Base-by-base conservation (phyloP, 2,888 invertebrate species). In the Embidobia sp. region DNA sequence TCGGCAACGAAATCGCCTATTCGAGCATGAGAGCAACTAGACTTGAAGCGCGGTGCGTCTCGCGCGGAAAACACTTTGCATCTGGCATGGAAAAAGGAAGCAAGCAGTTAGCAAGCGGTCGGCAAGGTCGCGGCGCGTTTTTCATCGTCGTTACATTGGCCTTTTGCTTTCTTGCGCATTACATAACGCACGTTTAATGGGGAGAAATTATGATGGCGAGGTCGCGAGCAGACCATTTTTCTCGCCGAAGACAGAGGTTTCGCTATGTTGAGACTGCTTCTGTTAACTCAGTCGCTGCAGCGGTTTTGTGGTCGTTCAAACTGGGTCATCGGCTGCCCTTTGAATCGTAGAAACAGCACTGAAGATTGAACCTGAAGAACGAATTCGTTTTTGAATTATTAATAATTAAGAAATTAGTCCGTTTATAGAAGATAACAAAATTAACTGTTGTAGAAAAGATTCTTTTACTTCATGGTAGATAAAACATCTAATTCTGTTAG, bases 71-170 rank as follows among this genome's bases (percentile, higher is more conserved):
- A 51, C 57, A 63, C 77, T 89, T 86, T 85, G 85, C 87, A 88
- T 87, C 75, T 85, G 74, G 83, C 86, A 83, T 83, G 81, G 78
- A 61, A 85, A 84, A 84, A 87, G 86, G 85, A 87, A 88, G 83
- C 83, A 80, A 82, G 79, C 85, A 85, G 82, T 85, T 82, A 78
- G 59, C 82, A 81, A 79, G 63, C 57, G 55, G 55, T 10, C 63
- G 15, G 46, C 77, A 77, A 77, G 77, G 77, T 29, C 69, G 77
- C 27, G 33, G 26, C 15, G 51, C 69, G 69, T 72, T 75, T 69
- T 76, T 79, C 72, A 51, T 67, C 51, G 7, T 37, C 61, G 49
- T 64, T 64, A 55, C 46, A 70, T 69, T 70, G 63, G 59, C 69
- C 55, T 70, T 70, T 75, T 70, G 66, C 72, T 76, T 78, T 78